Evolutionary conservation across 1,140 invertebrate genomes (phyloP).

Genomic region (Pristionchus pacificus): DNA sequence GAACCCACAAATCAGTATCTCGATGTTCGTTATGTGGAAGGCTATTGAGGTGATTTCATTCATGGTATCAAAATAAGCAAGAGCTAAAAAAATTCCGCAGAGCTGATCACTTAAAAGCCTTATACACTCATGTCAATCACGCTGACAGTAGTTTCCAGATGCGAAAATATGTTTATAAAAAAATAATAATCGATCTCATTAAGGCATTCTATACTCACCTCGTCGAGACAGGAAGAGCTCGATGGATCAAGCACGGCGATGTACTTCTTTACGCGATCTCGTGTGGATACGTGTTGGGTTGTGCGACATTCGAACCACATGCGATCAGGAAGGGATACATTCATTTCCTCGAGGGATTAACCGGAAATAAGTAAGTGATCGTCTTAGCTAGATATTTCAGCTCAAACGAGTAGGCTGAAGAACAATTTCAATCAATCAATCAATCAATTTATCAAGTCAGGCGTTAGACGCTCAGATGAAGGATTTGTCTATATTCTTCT

Average conservation of each 20-base stretch:
- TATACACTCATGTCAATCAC: slow-evolving; percentile 3
- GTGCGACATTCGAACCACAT: slow-evolving; percentile 48
- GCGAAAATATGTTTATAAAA: not conserved
- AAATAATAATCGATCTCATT: slow-evolving; percentile 8
- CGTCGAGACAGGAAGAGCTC: slow-evolving; percentile 36
- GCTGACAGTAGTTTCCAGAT: not conserved
- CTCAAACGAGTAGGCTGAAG: too few relatives aligned
- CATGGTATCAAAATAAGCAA: not conserved
- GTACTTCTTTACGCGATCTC: slow-evolving; percentile 43
- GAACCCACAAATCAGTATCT: slow-evolving; percentile 45
- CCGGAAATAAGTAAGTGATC: slow-evolving; percentile 43
- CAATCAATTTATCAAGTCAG: too few relatives aligned
- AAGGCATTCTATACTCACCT: slow-evolving; percentile 45
- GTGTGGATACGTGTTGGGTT: slow-evolving; percentile 48
- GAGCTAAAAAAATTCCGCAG: not conserved
- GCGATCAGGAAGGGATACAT: slow-evolving; percentile 45
- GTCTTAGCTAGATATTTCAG: too few relatives aligned
- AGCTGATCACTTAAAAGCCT: slow-evolving; percentile 1
- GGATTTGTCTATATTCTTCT: too few relatives aligned
- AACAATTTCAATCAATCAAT: too few relatives aligned
- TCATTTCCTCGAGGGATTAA: slow-evolving; percentile 45
- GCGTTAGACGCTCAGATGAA: too few relatives aligned
- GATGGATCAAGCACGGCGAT: slow-evolving; percentile 45
- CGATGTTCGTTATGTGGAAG: slow-evolving; percentile 54
- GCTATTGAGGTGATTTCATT: slow-evolving; percentile 43